A percentile compares a stretch with the other conserved stretches of the same genome.
Evolutionary conservation across 2,113 vertebrate species (phyloP).

Genomic region (Grallaria varia): DNA sequence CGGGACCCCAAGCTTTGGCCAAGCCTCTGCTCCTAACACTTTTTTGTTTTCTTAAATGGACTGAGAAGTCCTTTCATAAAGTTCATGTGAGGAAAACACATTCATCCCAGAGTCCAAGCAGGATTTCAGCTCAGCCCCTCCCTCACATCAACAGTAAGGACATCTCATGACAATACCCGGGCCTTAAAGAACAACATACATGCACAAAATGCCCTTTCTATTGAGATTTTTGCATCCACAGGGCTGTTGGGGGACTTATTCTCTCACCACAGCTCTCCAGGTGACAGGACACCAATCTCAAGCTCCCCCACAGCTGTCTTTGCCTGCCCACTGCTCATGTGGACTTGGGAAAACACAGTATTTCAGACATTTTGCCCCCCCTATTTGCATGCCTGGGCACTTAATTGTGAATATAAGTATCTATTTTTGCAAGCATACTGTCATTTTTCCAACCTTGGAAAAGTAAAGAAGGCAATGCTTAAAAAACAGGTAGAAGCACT

Average conservation of each 20-base stretch:
- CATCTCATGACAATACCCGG: background rate
- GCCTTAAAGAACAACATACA: background rate
- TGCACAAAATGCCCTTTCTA: rapidly evolving
- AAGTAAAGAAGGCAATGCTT: background rate
- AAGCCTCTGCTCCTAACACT: conserved; percentile 58
- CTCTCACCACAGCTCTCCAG: background rate
- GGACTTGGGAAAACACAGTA: background rate
- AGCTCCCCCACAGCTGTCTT: background rate
- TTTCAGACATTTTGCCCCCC: background rate
- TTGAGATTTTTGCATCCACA: background rate
- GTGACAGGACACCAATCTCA: background rate
- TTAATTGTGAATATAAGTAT: background rate
- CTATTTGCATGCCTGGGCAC: background rate
- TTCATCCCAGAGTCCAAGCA: background rate
- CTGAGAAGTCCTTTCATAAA: conserved; percentile 62
- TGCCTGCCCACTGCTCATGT: background rate
- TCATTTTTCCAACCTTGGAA: background rate
- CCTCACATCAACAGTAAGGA: background rate
- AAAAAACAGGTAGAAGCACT: background rate
- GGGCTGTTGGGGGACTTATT: background rate
- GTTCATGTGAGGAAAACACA: conserved; percentile 25
- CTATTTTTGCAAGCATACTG: background rate
- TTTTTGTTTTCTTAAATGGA: conserved; percentile 59
- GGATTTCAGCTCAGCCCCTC: background rate
- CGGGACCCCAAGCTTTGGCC: conserved; percentile 41